Conservation (phyloP, 2,113 vertebrate species). For the Malaclemys terrapin region DNA sequence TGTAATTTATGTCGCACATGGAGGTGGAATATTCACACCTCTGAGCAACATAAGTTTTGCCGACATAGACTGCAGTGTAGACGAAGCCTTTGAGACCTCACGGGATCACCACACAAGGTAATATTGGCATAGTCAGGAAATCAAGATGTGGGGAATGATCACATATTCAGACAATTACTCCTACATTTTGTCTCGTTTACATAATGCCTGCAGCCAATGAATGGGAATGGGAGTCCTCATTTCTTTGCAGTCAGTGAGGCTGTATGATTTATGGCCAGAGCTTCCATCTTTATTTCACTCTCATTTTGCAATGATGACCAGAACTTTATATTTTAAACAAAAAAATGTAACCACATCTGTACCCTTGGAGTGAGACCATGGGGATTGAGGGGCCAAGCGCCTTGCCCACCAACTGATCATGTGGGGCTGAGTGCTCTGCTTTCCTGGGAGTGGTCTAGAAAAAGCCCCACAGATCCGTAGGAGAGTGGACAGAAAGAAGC, state of each 20-base stretch:
- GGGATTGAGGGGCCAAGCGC: neutral
- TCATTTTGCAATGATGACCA: neutral
- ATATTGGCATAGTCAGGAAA: neutral
- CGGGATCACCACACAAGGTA: neutral
- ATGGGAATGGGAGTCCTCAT: neutral
- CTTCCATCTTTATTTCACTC: neutral
- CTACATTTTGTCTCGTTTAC: neutral
- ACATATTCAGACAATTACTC: neutral
- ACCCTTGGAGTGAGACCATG: neutral
- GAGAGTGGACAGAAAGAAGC: neutral
- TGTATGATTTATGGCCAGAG: neutral
- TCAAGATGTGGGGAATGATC: neutral
- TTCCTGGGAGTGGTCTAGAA: neutral
- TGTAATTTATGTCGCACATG: too few relatives aligned
- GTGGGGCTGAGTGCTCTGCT: neutral
- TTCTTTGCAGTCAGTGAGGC: neutral
- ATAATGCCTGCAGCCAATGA: neutral
- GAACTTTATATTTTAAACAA: neutral
- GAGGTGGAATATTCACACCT: too few relatives aligned
- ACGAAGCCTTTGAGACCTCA: neutral
- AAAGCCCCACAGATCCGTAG: neutral
- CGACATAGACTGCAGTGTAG: too few relatives aligned
- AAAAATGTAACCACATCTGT: neutral
- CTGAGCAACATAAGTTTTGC: too few relatives aligned
- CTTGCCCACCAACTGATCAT: neutral